Percentiles rank a stretch among this genome's conserved stretches.
Conservation (phyloP, 2,888 invertebrate genomes). For the Aethes cnicana region DNA sequence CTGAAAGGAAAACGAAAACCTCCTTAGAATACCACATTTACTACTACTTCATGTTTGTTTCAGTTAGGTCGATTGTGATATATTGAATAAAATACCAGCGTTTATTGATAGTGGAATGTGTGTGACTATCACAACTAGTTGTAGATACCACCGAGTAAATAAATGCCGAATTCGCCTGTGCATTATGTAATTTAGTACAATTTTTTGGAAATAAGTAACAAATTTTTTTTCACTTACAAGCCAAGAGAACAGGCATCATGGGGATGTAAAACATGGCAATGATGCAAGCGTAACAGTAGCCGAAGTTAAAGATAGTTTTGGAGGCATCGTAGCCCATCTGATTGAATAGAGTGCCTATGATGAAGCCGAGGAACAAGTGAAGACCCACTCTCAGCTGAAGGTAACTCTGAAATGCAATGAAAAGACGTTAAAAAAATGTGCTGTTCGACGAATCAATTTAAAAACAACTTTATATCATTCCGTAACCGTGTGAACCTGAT, state of each 20-base stretch:
- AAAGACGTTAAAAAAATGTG: neutral
- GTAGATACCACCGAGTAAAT: no score
- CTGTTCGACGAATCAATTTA: no score
- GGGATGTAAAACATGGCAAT: constrained; percentile 91
- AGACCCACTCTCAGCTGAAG: constrained; percentile 86
- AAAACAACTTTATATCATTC: no score
- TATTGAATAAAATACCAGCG: no score
- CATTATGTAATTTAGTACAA: no score
- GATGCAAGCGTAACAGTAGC: constrained; percentile 90
- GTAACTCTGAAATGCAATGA: constrained; percentile 78
- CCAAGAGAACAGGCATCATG: constrained; percentile 90
- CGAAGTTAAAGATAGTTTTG: constrained; percentile 91
- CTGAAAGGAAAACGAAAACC: constrained; percentile 82
- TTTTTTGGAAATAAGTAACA: constrained; percentile 3
- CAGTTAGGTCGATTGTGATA: no score
- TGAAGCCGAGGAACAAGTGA: constrained; percentile 85
- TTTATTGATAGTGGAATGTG: no score
- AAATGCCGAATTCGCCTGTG: no score
- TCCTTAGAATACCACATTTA: no score
- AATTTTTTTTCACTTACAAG: constrained; percentile 84
- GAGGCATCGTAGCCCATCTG: constrained; percentile 91
- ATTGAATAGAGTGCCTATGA: constrained; percentile 87
- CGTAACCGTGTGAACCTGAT: no score
- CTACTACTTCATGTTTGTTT: no score
- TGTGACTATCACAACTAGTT: no score